Evolutionary conservation across 2,888 invertebrate genomes (phyloP).

Genomic region (Thyatira batis): DNA sequence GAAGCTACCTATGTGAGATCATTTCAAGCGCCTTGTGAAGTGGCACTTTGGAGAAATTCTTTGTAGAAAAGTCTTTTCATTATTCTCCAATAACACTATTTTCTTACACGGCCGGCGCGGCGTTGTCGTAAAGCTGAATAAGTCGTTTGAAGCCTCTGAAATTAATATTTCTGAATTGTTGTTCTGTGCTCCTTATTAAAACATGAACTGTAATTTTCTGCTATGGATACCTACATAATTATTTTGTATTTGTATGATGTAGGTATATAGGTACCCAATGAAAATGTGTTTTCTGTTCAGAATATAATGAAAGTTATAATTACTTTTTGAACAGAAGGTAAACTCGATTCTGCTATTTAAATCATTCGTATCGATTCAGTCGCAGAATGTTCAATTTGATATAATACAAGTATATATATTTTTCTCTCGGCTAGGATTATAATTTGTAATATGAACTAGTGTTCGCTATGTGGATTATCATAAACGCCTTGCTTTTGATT

Average conservation of each 20-base stretch:
- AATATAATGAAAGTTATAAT: conserved; percentile 2
- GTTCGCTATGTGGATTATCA: conserved; percentile 34
- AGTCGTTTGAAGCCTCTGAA: neutral
- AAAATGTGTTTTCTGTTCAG: neutral
- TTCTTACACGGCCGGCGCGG: neutral
- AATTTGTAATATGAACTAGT: conserved; percentile 45
- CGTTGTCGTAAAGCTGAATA: neutral
- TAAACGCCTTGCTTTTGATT: conserved; percentile 39
- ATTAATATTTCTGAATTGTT: neutral
- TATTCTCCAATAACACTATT: conserved; percentile 2
- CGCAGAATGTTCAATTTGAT: neutral
- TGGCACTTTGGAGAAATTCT: conserved; percentile 19
- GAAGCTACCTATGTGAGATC: conserved; percentile 31
- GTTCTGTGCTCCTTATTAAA: neutral
- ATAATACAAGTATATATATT: conserved; percentile 27
- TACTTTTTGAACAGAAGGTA: neutral
- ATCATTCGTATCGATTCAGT: neutral
- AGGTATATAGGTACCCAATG: neutral
- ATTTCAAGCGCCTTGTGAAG: conserved; percentile 34
- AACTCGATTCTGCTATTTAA: neutral
- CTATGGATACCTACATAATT: neutral
- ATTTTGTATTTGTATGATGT: neutral
- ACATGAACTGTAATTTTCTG: neutral
- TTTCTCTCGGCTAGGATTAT: conserved; percentile 32
- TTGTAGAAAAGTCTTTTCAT: neutral